Percentiles rank a stretch among this genome's conserved stretches.
Evolutionary conservation across 2,113 vertebrate genomes (phyloP).

Genomic region (Macaca mulatta): DNA sequence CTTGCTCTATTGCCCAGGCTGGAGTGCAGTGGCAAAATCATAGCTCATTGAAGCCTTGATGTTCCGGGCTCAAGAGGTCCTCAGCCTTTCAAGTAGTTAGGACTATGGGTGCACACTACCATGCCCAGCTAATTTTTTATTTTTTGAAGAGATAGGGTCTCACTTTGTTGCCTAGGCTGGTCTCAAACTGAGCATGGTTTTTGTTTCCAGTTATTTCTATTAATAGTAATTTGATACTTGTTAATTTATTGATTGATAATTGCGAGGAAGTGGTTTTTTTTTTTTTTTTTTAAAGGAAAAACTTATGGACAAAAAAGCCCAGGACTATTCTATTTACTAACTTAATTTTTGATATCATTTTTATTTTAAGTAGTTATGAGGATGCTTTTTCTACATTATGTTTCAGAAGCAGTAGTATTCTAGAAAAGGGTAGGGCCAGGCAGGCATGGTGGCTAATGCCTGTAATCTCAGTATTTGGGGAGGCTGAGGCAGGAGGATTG

Average conservation of each 20-base stretch:
- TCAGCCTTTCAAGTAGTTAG: too few species aligned
- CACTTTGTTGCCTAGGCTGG: too few species aligned
- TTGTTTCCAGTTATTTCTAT: not conserved
- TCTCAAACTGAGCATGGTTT: not conserved
- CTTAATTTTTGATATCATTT: not conserved
- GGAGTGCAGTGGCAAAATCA: too few species aligned
- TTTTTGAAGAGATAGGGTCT: too few species aligned
- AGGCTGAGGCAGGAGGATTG: too few species aligned
- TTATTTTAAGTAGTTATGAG: not conserved
- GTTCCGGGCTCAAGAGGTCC: too few species aligned
- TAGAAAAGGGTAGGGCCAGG: not conserved
- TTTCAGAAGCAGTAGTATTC: slow-evolving; percentile 19
- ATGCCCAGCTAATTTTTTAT: too few species aligned
- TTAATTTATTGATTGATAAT: slow-evolving; percentile 35
- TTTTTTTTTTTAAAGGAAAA: not conserved
- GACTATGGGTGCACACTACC: too few species aligned
- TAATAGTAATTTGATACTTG: slow-evolving; percentile 31
- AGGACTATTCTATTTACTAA: not conserved
- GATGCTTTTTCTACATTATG: not conserved
- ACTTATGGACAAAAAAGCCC: not conserved
- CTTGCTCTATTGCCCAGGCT: too few species aligned
- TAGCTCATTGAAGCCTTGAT: too few species aligned
- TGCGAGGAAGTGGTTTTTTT: not conserved
- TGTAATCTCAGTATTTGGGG: too few species aligned
- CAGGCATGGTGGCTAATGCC: too few species aligned